Conservation (phyloP, 2,797 vertebrate species). For the Sebastes minor region DNA sequence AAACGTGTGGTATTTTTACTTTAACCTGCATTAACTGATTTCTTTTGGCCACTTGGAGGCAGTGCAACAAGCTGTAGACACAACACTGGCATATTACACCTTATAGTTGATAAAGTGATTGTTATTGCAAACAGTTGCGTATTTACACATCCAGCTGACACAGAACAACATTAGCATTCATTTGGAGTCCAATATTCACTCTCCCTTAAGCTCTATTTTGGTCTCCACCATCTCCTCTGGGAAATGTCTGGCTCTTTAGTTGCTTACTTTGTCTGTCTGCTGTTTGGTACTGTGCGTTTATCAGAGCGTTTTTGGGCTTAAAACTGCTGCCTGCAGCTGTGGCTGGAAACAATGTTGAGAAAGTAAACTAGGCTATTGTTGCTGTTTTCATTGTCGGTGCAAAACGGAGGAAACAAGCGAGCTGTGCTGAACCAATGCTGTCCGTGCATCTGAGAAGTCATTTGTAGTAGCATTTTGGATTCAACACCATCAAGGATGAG, state of each 20-base stretch:
- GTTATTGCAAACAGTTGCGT: neutral
- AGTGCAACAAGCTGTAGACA: neutral
- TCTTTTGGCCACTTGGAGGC: neutral
- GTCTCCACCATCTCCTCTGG: neutral
- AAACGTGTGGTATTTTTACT: neutral
- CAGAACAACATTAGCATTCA: neutral
- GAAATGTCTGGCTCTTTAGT: neutral
- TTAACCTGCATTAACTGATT: neutral
- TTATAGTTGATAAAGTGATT: neutral
- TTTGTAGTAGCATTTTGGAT: neutral
- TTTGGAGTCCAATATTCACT: neutral
- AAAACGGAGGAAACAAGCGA: neutral
- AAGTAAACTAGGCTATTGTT: neutral
- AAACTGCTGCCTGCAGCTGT: neutral
- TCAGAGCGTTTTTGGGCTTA: neutral
- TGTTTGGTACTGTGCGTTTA: neutral
- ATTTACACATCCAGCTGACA: neutral
- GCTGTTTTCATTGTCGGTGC: neutral
- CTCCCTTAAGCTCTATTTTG: neutral
- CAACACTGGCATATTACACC: neutral
- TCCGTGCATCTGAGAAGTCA: neutral
- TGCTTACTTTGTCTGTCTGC: neutral
- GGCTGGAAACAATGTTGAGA: neutral
- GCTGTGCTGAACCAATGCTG: neutral
- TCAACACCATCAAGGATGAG: neutral